Evolutionary conservation across 2,797 vertebrate genomes (phyloP), one percentile per base, ranked within the genome.

Genomic region (Cossypha polioptera): DNA sequence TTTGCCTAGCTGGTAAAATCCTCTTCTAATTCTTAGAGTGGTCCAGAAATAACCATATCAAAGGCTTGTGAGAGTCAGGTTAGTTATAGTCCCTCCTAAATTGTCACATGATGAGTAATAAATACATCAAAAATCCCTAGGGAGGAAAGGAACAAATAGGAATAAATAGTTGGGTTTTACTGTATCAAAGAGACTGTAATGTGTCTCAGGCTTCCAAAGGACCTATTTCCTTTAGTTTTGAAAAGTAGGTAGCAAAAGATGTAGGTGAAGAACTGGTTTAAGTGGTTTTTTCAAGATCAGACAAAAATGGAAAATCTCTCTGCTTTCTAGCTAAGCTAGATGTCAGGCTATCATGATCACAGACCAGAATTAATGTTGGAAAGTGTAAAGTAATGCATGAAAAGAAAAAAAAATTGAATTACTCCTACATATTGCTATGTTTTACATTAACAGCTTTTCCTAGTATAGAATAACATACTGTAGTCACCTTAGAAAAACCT

Each of bases 11-110:
- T 94, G 36, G 36, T 87, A 38, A 85, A 94, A 94, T 31, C 31
- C 81, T 87, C 20, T 84, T 80, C 16, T 79, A 83, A 57, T 82
- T 93, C 53, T 89, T 82, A 61, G 53, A 80, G 67, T 76, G 53
- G 45, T 85, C 88, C 74, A 88, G 84, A 96, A 95, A 95, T 88
- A 97, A 85, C 80, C 31, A 20, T 55, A 88, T 74, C 83, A 95
- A 84, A 97, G 80, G 83, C 59, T 94, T 96, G 74, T 96, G 89
- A 91, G 94, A 93, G 89, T 95, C 84, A 82, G 78, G 86, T 93
- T 94, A 78, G 93, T 93, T 96, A 57, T 58, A 81, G 84, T 92
- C 67, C 48, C 63, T 95, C 50, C 55, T 92, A 85, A 81, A 63
- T 21, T 85, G 67, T 93, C 90, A 87, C 57, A 45, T 84, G 93